Evolutionary conservation across 2,113 vertebrate genomes (phyloP).

Genomic region (Bujurquina vittata): DNA sequence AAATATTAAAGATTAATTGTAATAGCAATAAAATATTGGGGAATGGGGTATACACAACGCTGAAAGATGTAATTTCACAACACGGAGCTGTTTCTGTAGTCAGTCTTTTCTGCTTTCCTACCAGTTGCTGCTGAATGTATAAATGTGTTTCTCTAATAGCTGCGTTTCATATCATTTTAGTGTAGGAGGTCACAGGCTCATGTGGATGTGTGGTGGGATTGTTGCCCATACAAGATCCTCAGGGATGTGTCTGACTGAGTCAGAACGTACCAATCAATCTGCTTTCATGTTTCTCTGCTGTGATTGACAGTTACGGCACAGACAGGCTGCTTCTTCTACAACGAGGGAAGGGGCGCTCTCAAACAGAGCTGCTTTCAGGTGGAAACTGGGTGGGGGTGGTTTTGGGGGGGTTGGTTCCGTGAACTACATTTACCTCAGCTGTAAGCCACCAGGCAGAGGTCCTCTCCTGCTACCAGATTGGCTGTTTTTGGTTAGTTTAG

Average conservation of each 20-base stretch:
- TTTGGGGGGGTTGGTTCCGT: not conserved
- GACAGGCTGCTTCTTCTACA: slow-evolving; percentile 29
- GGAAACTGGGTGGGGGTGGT: slow-evolving; percentile 5
- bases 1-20: not conserved
- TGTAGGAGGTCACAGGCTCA: slow-evolving; percentile 24
- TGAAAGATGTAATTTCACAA: slow-evolving; percentile 2
- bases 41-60: not conserved
- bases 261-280: slow-evolving; percentile 55
- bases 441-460: not conserved
- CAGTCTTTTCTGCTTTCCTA: not conserved
- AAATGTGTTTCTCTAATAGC: slow-evolving; percentile 20
- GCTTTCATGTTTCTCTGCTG: slow-evolving; percentile 45
- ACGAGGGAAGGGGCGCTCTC: slow-evolving; percentile 6
- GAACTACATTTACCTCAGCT: slow-evolving; percentile 14
- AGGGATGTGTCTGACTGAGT: slow-evolving; percentile 51
- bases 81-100: not conserved
- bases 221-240: slow-evolving; percentile 46
- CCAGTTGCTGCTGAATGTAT: slow-evolving; percentile 5
- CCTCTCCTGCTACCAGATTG: not conserved
- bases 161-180: slow-evolving; percentile 23
- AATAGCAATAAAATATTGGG: not conserved
- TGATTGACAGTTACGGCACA: slow-evolving; percentile 64
- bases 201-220: slow-evolving; percentile 36
- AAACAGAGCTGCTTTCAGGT: slow-evolving; percentile 26
- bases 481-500: not conserved